Percentiles rank a stretch among this genome's conserved stretches.
phyloP scores from a whole-genome alignment of 2,113 vertebrate genomes.

The Platysternon megacephalum region DNA sequence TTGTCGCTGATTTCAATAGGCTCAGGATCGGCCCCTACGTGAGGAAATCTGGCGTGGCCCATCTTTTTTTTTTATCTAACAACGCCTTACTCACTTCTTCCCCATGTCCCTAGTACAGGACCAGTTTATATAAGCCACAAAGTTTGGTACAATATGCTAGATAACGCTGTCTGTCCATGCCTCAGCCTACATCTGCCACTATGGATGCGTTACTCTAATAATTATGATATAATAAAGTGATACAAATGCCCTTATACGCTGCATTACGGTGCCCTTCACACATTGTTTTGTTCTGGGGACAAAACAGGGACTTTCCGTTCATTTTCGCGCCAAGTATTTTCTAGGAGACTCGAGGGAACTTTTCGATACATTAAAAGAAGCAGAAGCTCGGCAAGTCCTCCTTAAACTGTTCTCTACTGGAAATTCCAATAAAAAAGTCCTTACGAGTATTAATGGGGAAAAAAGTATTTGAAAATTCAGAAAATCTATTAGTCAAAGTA shows the following conservation, averaged over 20 bases:
- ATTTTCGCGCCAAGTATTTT: background rate
- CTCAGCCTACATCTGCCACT: background rate
- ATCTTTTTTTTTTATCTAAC: background rate
- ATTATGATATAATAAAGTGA: background rate
- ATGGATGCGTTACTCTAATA: background rate
- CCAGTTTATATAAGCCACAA: background rate
- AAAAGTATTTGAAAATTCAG: background rate
- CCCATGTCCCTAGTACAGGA: background rate
- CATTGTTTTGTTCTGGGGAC: background rate
- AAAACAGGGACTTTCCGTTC: background rate
- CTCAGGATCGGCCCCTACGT: background rate
- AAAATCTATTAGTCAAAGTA: background rate
- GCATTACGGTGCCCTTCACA: background rate
- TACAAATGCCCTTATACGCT: background rate
- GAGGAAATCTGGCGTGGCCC: background rate
- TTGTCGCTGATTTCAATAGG: background rate
- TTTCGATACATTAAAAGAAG: background rate
- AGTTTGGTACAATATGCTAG: too few species aligned
- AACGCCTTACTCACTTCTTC: background rate
- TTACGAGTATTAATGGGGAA: background rate
- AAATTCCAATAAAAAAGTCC: background rate
- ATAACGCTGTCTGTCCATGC: background rate
- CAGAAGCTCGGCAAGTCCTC: background rate
- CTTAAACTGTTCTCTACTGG: background rate
- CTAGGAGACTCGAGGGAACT: background rate